phyloP scores from a whole-genome alignment of 2,113 vertebrate species.

The Amblyornis subalaris region DNA sequence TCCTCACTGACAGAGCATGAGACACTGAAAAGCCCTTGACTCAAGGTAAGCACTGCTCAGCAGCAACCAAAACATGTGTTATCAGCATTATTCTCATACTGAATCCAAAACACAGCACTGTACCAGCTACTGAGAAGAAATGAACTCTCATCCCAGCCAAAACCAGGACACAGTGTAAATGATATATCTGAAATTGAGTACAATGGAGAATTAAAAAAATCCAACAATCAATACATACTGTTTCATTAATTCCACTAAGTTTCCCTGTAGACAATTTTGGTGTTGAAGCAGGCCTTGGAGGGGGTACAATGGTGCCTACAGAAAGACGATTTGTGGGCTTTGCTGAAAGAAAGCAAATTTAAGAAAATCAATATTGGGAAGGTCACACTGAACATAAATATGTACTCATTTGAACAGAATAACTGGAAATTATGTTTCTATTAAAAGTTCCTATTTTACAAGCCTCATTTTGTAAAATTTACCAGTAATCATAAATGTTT shows the following conservation, averaged over 20 bases:
- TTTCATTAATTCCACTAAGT: constrained; percentile 92
- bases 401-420: neutral
- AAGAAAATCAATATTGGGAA: constrained; percentile 32
- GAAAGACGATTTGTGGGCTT: constrained; percentile 86
- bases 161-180: neutral
- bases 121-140: neutral
- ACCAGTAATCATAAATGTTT: neutral
- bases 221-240: constrained; percentile 76
- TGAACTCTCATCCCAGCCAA: neutral
- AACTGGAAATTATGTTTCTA: neutral
- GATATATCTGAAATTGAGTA: neutral
- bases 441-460: neutral
- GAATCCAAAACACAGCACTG: neutral
- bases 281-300: constrained; percentile 89
- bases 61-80: neutral
- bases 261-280: constrained; percentile 88
- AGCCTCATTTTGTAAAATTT: neutral
- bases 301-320: constrained; percentile 83
- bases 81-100: neutral
- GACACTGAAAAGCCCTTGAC: neutral
- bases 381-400: neutral
- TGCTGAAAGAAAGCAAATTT: constrained; percentile 74
- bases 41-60: neutral
- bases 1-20: neutral
- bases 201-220: neutral